Conservation (phyloP, 2,888 invertebrate genomes). For the Pristionchus arcanus region DNA sequence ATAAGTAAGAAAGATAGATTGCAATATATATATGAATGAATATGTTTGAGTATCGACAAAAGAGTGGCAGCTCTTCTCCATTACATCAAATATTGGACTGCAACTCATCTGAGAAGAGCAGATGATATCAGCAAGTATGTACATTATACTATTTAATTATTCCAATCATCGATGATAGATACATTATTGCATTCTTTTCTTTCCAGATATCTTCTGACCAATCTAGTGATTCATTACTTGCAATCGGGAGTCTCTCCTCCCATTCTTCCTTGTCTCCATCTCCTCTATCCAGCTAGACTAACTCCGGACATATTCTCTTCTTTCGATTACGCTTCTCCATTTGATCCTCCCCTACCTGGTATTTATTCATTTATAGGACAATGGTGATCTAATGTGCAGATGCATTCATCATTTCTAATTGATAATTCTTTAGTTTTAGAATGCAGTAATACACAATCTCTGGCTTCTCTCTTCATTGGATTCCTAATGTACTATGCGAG, state of each 20-base stretch:
- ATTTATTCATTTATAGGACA: not conserved
- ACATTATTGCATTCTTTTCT: not conserved
- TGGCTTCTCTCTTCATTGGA: constrained; percentile 40
- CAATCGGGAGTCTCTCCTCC: constrained; percentile 75
- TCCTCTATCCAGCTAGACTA: constrained; percentile 60
- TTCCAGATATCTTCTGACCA: constrained; percentile 75
- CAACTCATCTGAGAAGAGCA: not conserved
- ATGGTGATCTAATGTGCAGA: too few species aligned
- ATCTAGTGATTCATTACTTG: constrained; percentile 76
- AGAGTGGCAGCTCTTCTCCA: constrained; percentile 1
- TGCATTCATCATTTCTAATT: too few species aligned
- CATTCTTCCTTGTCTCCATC: constrained; percentile 77
- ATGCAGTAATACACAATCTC: not conserved
- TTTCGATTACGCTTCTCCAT: constrained; percentile 39
- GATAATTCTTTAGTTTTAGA: not conserved
- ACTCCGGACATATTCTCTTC: constrained; percentile 21
- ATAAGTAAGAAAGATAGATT: constrained; percentile 4
- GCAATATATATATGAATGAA: not conserved
- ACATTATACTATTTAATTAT: not conserved
- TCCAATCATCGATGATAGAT: not conserved
- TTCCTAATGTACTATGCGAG: constrained; percentile 52
- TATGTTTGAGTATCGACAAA: constrained; percentile 12
- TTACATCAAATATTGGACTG: constrained; percentile 45
- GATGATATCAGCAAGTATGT: constrained; percentile 51
- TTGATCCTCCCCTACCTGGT: constrained; percentile 53